These are phyloP conservation scores for Onthophagus taurus DNA, from an alignment of 1,140 invertebrate genomes.

Conservation along the genomic window DNA sequence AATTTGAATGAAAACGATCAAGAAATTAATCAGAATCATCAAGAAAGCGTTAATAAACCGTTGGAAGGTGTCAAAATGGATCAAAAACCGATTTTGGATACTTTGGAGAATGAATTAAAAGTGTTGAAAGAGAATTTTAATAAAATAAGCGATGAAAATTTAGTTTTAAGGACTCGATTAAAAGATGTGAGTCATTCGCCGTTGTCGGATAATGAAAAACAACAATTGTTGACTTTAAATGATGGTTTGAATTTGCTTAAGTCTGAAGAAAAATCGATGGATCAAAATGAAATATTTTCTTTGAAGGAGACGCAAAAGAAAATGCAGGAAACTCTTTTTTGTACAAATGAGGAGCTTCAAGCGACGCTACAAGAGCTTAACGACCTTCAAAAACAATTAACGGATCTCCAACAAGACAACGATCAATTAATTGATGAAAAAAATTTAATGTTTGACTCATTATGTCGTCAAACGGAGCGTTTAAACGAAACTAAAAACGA, in stretches of 20 bases:
- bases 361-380: constrained; percentile 87
- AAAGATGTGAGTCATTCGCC: constrained; percentile 68
- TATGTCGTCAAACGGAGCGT: constrained; percentile 85
- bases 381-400: constrained; percentile 77
- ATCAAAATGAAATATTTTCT: not conserved
- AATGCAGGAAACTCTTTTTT: constrained; percentile 26
- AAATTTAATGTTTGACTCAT: constrained; percentile 76
- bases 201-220: constrained; percentile 72
- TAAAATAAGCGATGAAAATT: constrained; percentile 56
- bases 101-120: constrained; percentile 41
- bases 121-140: constrained; percentile 40
- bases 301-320: too few relatives aligned
- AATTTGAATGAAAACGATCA: constrained; percentile 39
- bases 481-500: constrained; percentile 71
- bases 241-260: constrained; percentile 29
- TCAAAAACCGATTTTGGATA: constrained; percentile 40
- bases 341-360: constrained; percentile 91
- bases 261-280: not conserved
- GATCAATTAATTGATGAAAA: constrained; percentile 81
- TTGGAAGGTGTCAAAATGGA: too few relatives aligned
- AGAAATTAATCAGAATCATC: too few relatives aligned
- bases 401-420: constrained; percentile 79
- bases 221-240: constrained; percentile 70
- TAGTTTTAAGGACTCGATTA: constrained; percentile 57
- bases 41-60: too few relatives aligned